Evolutionary conservation across 1,140 invertebrate genomes (phyloP), one percentile per base, ranked within the genome.

Genomic region (Cotesia chilonis): DNA sequence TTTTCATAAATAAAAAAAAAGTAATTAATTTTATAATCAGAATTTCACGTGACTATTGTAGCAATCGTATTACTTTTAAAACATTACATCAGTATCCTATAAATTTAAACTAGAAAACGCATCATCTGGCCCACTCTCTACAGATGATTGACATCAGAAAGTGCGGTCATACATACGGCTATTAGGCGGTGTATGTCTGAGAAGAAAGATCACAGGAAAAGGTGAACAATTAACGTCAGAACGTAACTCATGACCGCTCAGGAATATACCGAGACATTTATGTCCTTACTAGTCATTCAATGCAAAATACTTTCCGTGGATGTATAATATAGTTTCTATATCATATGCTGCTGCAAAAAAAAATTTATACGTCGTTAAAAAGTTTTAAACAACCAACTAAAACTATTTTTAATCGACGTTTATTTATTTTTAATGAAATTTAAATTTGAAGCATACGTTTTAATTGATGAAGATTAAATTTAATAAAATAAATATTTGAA

Each of bases 211-310:
- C 75, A 72, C 70, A 81, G 41, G 76, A 80, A 82, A 76, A 73
- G 74, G 79, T 78, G 73, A 74, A 79, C 80, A 80, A 82, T 82
- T 81, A 82, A 81, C 79, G 74, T 76, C 78, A 74, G 76, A 75
- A 79, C 79, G 79, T 82, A 82, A 80, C 77, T 80, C 79, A 81
- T 74, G 38, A 75, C 75, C 41, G 35, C 35, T 51, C 38, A 66
- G 9, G 20, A 28, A 57, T 17, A 17, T 38, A 71, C 54, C 12
- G 67, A 72, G 77, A 81, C 79, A 75, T 82, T 80, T 81, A 80
- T 78, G 78, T 79, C 75, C 72, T 71, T 74, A 76, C 28, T 28
- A 28, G 28, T 28, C 77, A 79, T 82, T 78, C 77, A 77, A 78
- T 80, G 77, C 36, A 35, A 80, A 81, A 82, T 79, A 82, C 78